Base-by-base conservation (phyloP, 2,797 vertebrate species). In the Peromyscus attwateri region DNA sequence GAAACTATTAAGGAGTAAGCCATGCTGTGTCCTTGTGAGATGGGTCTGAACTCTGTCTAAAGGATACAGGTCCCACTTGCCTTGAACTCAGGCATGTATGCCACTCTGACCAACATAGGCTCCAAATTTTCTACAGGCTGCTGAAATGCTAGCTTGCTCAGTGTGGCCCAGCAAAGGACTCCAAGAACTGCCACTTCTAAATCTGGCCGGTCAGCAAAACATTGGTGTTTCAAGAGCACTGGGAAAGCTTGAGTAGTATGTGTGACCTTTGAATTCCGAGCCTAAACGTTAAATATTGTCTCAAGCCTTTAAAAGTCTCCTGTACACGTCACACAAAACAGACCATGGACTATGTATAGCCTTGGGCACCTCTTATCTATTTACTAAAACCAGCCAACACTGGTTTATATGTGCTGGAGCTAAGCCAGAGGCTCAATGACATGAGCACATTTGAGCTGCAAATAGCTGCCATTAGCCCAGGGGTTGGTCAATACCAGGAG, bases 201-300 rank as follows among this genome's bases (percentile, higher is more conserved):
- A 64, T 94, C 40, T 49, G 4, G 43, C 27, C 40, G 52, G 68
- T 21, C 46, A 84, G 49, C 81, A 91, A 95, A 92, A 31, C 31
- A 70, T 66, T 89, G 66, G 89, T 49, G 64, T 95, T 95, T 96
- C 27, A 94, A 85, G 13, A 92, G 29, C 19, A 71, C 37, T 68
- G 60, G 25, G 55, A 89, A 76, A 84, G 64, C 29, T 89, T 85
- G 66, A 91, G 52, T 94, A 68, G 93, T 90, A 11, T 49, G 5
- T 80, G 21, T 94, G 91, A 84, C 19, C 6, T 93, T 57, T 73
- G n/a, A 89, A 92, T 93, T 93, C 46, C 77, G 89, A 82, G 49
- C 40, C 29, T 89, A 49, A 70, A 62, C 70, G 89, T 84, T 81
- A 91, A 89, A 76, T 49, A 9, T 66, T 79, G 62, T 70, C 81